Conservation (phyloP, 2,797 vertebrate genomes). For the Epinephelus malabaricus region DNA sequence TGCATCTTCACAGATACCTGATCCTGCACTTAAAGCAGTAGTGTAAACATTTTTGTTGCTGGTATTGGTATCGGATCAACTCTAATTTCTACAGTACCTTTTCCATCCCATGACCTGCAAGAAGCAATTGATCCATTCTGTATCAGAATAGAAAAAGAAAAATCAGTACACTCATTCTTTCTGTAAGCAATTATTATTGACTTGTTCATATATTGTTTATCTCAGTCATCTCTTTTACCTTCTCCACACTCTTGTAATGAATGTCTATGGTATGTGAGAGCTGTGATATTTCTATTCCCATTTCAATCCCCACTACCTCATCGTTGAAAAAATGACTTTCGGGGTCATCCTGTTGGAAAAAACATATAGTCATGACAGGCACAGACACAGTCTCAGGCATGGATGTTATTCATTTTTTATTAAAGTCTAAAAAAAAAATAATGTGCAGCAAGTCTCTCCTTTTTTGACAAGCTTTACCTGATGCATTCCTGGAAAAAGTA, state of each 20-base stretch:
- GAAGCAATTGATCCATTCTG: conserved; percentile 14
- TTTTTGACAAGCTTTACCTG: conserved; percentile 31
- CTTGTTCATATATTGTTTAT: neutral
- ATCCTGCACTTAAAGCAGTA: too few species aligned
- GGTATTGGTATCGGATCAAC: too few species aligned
- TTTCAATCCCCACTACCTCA: conserved; percentile 54
- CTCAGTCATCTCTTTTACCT: conserved; percentile 42
- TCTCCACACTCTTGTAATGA: conserved; percentile 15
- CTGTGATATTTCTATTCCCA: conserved; percentile 61
- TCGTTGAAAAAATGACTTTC: conserved; percentile 25
- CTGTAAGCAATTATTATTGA: neutral
- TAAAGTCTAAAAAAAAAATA: neutral
- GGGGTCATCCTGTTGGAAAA: conserved; percentile 24
- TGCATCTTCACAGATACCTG: too few species aligned
- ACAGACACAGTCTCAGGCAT: neutral
- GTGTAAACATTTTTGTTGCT: too few species aligned
- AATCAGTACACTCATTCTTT: neutral
- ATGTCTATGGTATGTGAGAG: conserved; percentile 57
- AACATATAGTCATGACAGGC: neutral
- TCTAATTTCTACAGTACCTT: conserved; percentile 12
- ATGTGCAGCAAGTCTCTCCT: accelerated
- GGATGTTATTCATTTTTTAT: neutral
- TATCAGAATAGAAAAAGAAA: neutral
- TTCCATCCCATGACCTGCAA: conserved; percentile 71
- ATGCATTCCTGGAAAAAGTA: conserved; percentile 40